phyloP scores from a whole-genome alignment of 2,888 invertebrate species.

The Leptinotarsa haldemani region DNA sequence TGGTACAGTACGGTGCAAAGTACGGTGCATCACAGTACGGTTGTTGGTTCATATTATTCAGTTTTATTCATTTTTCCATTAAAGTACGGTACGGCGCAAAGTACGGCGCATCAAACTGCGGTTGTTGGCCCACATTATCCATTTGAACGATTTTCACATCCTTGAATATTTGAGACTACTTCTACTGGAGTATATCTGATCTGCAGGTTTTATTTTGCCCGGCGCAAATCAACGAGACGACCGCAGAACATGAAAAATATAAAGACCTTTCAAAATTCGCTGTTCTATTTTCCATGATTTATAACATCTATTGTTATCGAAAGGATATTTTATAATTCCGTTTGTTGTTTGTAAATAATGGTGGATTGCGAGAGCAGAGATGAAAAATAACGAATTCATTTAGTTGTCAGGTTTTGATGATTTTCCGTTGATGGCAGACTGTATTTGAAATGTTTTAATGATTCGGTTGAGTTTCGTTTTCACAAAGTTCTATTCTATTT shows the following conservation, averaged over 20 bases:
- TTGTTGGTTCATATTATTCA: too few species aligned
- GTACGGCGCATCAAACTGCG: too few species aligned
- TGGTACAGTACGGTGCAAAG: too few species aligned
- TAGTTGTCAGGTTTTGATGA: not conserved
- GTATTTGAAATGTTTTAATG: not conserved
- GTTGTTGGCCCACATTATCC: too few species aligned
- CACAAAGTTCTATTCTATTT: too few species aligned
- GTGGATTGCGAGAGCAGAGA: not conserved
- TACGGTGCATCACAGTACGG: too few species aligned
- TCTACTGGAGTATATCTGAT: constrained; percentile 22
- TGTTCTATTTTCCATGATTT: constrained; percentile 46
- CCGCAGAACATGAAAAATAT: constrained; percentile 41
- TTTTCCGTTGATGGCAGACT: not conserved
- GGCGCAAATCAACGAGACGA: constrained; percentile 38
- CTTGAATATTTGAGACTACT: not conserved
- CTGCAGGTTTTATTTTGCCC: constrained; percentile 39
- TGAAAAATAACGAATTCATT: constrained; percentile 3
- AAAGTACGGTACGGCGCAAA: too few species aligned
- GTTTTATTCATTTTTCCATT: too few species aligned
- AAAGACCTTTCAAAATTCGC: constrained; percentile 46
- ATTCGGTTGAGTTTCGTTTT: too few species aligned
- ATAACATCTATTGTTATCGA: constrained; percentile 40
- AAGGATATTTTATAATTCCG: constrained; percentile 1
- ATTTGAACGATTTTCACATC: not conserved
- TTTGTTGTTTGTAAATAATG: constrained; percentile 10